Evolutionary conservation across 2,888 invertebrate genomes (phyloP).

Genomic region (Disparrhopalites patrizii): DNA sequence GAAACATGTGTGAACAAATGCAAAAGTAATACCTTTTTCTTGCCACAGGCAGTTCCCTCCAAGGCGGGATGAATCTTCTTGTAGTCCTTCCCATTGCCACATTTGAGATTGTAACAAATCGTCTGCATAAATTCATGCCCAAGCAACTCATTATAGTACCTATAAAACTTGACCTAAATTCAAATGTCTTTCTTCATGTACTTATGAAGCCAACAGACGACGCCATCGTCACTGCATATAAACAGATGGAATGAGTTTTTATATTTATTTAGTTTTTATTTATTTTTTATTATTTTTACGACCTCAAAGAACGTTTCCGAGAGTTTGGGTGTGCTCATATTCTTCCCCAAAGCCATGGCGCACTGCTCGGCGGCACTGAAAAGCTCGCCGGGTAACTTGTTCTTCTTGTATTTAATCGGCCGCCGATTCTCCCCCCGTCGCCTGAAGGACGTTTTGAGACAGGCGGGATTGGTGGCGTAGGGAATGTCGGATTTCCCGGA

Average conservation of each 20-base stretch:
- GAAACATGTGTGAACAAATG: too few relatives aligned
- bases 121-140: background rate
- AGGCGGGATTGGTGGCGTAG: background rate
- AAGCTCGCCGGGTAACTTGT: slow-evolving; percentile 28
- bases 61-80: background rate
- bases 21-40: background rate
- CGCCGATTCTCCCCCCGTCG: slow-evolving; percentile 15
- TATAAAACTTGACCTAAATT: background rate
- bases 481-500: slow-evolving; percentile 2
- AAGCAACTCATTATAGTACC: background rate
- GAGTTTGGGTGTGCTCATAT: slow-evolving; percentile 11
- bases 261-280: too few relatives aligned
- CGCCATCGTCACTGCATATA: too few relatives aligned
- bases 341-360: slow-evolving; percentile 2
- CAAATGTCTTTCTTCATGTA: too few relatives aligned
- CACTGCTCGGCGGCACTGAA: slow-evolving; percentile 29
- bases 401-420: slow-evolving; percentile 16
- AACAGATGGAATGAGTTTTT: too few relatives aligned
- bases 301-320: background rate
- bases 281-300: too few relatives aligned
- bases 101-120: slow-evolving; percentile 16
- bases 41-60: background rate
- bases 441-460: slow-evolving; percentile 26
- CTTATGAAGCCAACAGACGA: too few relatives aligned
- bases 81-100: background rate